Evolutionary conservation across 2,888 invertebrate species (phyloP).

Genomic region (Apoderus coryli): DNA sequence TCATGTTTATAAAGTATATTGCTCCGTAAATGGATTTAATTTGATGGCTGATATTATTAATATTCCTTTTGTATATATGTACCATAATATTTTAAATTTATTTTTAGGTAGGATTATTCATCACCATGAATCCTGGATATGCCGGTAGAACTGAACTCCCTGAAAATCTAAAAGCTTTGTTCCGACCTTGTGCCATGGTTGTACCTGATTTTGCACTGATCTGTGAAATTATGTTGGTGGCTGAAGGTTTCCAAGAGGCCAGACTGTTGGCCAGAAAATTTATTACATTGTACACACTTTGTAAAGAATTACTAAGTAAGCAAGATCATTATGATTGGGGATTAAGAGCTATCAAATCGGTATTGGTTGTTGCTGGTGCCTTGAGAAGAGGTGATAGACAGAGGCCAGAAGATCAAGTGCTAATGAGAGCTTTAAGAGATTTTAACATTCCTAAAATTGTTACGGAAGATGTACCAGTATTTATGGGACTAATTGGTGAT

Average conservation of each 20-base stretch:
- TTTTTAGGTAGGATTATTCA: conserved; percentile 63
- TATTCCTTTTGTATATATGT: no score
- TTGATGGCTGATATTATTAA: no score
- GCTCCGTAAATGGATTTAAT: no score
- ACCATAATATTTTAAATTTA: no score
- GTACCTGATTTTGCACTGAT: conserved; percentile 93
- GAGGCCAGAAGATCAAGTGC: conserved; percentile 80
- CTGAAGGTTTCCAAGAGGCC: conserved; percentile 83
- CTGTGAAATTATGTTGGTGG: conserved; percentile 93
- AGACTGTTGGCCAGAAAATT: conserved; percentile 82
- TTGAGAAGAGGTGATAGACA: conserved; percentile 64
- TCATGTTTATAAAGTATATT: no score
- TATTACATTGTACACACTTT: conserved; percentile 82
- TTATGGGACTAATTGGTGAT: conserved; percentile 89
- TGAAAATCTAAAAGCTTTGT: conserved; percentile 60
- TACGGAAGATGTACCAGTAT: conserved; percentile 80
- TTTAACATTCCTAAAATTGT: conserved; percentile 92
- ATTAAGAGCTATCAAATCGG: conserved; percentile 86
- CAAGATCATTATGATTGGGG: conserved; percentile 98
- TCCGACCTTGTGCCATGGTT: conserved; percentile 92
- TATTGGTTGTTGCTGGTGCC: conserved; percentile 85
- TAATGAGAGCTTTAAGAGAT: conserved; percentile 87
- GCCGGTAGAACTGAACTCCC: conserved; percentile 84
- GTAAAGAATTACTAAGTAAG: conserved; percentile 79
- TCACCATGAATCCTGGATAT: conserved; percentile 95